These are phyloP conservation scores for Cephalopachus bancanus DNA, from an alignment of 2,797 vertebrate species.

Conservation along the genomic window DNA sequence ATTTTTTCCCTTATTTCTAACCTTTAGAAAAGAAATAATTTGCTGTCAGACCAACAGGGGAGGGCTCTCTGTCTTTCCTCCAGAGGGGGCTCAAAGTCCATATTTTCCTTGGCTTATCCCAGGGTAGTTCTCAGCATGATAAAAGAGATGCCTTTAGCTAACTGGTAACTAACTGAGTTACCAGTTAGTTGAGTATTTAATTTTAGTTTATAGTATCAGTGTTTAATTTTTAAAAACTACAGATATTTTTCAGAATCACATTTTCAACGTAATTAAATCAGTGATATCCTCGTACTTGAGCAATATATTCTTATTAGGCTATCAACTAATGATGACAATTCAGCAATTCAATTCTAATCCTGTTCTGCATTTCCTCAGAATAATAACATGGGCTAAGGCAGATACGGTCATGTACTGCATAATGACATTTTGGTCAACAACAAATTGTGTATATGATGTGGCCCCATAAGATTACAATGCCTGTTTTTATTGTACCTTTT, in stretches of 20 bases:
- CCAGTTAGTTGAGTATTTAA: not conserved
- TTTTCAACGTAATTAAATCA: conserved; percentile 58
- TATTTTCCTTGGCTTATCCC: not conserved
- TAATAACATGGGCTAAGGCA: not conserved
- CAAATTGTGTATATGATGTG: accelerated
- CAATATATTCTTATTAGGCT: not conserved
- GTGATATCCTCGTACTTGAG: not conserved
- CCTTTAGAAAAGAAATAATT: conserved; percentile 64
- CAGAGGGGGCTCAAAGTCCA: conserved; percentile 65
- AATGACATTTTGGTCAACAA: not conserved
- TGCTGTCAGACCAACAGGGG: not conserved
- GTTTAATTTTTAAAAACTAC: not conserved
- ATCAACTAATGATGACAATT: not conserved
- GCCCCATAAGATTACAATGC: not conserved
- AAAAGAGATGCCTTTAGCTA: not conserved
- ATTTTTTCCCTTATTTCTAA: conserved; percentile 35
- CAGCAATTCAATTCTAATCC: not conserved
- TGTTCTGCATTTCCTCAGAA: conserved; percentile 21
- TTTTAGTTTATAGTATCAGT: not conserved
- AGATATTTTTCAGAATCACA: conserved; percentile 14
- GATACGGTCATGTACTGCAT: not conserved
- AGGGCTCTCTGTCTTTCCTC: conserved; percentile 62
- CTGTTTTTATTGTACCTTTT: not conserved
- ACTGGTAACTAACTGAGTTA: not conserved
- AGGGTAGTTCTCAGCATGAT: not conserved